A percentile compares a stretch with the other conserved stretches of the same genome.
Conservation (phyloP, 2,797 vertebrate species). For the Prunella strophiata region DNA sequence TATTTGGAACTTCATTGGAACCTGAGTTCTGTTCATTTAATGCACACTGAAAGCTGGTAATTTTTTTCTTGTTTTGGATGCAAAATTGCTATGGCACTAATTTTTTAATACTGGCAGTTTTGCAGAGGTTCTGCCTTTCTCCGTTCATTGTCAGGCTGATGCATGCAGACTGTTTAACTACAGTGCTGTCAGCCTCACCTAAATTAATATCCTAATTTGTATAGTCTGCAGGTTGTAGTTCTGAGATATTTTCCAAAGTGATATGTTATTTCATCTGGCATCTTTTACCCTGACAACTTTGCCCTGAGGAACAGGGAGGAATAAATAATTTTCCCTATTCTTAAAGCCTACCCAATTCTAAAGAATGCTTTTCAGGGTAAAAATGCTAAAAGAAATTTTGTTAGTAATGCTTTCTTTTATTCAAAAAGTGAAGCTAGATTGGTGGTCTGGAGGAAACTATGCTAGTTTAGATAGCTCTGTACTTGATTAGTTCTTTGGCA, state of each 20-base stretch:
- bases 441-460: constrained; percentile 64
- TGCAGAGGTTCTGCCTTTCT: not conserved
- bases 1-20: not conserved
- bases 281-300: not conserved
- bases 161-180: not conserved
- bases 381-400: constrained; percentile 6
- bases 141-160: not conserved
- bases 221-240: not conserved
- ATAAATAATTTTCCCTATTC: not conserved
- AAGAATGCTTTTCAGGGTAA: constrained; percentile 10
- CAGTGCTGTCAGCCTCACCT: not conserved
- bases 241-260: not conserved
- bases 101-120: not conserved
- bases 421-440: constrained; percentile 60
- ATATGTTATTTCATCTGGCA: not conserved
- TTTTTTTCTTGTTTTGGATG: not conserved
- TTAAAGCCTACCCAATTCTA: not conserved
- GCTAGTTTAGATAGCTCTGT: constrained; percentile 56
- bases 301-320: not conserved
- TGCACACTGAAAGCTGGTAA: not conserved
- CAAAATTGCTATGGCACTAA: not conserved
- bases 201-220: not conserved
- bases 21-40: not conserved
- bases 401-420: constrained; percentile 45
- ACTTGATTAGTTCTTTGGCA: constrained; percentile 62